These are phyloP conservation scores for Dusona sp. DNA, from an alignment of 2,888 invertebrate species.

Conservation along the genomic window DNA sequence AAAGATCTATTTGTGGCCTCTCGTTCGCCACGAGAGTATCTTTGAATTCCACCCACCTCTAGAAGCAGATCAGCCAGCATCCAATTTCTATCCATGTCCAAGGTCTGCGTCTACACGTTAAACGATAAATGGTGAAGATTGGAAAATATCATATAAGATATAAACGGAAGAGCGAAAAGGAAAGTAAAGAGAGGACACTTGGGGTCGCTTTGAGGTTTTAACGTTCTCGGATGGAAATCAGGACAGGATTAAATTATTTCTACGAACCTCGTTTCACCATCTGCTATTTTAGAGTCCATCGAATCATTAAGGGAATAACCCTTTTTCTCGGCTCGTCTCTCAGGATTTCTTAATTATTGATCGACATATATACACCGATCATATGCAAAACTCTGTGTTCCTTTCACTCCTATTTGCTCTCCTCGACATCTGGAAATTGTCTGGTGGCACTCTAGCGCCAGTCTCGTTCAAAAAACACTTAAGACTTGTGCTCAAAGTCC, in stretches of 20 bases:
- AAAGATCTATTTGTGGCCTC: constrained; percentile 61
- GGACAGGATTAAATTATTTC: constrained; percentile 75
- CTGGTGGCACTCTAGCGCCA: constrained; percentile 42
- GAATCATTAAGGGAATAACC: constrained; percentile 12
- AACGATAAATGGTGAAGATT: constrained; percentile 23
- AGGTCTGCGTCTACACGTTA: constrained; percentile 33
- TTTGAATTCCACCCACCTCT: constrained; percentile 13
- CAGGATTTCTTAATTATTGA: constrained; percentile 76
- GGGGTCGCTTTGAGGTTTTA: constrained; percentile 33
- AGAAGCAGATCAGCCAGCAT: constrained; percentile 25
- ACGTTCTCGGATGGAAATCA: constrained; percentile 23
- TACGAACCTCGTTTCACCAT: constrained; percentile 66
- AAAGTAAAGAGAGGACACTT: not conserved
- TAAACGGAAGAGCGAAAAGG: not conserved
- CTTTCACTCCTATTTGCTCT: constrained; percentile 3
- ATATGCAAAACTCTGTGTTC: not conserved
- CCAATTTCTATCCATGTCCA: constrained; percentile 40
- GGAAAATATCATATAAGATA: constrained; percentile 12
- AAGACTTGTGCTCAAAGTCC: constrained; percentile 14
- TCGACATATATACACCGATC: constrained; percentile 53
- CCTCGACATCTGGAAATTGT: constrained; percentile 66
- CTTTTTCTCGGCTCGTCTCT: constrained; percentile 29
- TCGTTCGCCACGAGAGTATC: constrained; percentile 33
- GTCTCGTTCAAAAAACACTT: constrained; percentile 2
- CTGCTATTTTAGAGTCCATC: constrained; percentile 1